phyloP scores from a whole-genome alignment of 1,140 invertebrate genomes.

The Gonatopus flavifemur region DNA sequence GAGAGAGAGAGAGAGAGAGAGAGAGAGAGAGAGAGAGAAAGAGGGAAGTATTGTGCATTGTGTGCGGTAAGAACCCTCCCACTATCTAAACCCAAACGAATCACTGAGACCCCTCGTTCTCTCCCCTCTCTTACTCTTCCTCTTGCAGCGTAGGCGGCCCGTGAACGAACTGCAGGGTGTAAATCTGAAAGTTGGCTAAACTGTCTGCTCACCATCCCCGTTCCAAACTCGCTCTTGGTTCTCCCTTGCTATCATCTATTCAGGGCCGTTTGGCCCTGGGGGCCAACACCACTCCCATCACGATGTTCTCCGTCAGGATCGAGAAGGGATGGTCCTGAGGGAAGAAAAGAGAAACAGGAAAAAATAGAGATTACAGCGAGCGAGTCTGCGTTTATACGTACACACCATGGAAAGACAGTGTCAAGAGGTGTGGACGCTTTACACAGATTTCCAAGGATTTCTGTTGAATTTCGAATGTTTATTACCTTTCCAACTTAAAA shows the following conservation, averaged over 20 bases:
- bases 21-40: slow-evolving; percentile 10
- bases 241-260: slow-evolving; percentile 19
- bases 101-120: background rate
- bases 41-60: slow-evolving; percentile 18
- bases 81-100: slow-evolving; percentile 8
- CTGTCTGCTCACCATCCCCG: slow-evolving; percentile 35
- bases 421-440: too few relatives aligned
- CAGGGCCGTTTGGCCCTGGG: slow-evolving; percentile 23
- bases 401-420: too few relatives aligned
- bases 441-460: too few relatives aligned
- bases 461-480: too few relatives aligned
- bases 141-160: slow-evolving; percentile 31
- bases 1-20: slow-evolving; percentile 1
- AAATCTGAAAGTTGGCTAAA: slow-evolving; percentile 53
- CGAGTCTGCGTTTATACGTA: too few relatives aligned
- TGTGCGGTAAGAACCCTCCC: slow-evolving; percentile 13
- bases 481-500: too few relatives aligned
- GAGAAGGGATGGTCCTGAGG: slow-evolving; percentile 12
- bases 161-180: slow-evolving; percentile 48
- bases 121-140: background rate
- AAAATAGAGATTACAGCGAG: too few relatives aligned
- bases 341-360: too few relatives aligned
- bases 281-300: slow-evolving; percentile 23
- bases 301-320: slow-evolving; percentile 17
- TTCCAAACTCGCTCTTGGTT: slow-evolving; percentile 17